These are phyloP conservation scores for Entomyzon cyanotis DNA, from an alignment of 2,113 vertebrate species.

Conservation along the genomic window DNA sequence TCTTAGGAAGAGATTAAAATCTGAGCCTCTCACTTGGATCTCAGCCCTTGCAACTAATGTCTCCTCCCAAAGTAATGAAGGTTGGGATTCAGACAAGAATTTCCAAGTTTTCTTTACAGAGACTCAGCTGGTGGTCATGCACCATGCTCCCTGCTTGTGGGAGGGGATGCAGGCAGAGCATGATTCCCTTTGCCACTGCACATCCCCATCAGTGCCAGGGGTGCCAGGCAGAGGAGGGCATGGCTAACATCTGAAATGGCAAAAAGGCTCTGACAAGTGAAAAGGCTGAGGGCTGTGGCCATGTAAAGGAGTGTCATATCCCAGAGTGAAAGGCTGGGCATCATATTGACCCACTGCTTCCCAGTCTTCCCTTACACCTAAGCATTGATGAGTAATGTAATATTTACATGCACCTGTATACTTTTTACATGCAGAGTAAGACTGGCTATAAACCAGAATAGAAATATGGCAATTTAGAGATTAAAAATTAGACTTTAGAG, in stretches of 20 bases:
- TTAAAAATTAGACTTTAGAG: not conserved
- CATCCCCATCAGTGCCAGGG: too few species aligned
- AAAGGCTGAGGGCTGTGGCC: not conserved
- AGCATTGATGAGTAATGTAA: not conserved
- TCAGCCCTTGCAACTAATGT: not conserved
- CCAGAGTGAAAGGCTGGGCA: not conserved
- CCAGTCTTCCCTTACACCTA: not conserved
- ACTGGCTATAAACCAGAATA: not conserved
- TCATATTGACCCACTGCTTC: not conserved
- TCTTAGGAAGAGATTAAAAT: slow-evolving; percentile 38
- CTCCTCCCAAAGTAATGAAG: not conserved
- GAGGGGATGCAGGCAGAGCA: not conserved
- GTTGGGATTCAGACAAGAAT: not conserved
- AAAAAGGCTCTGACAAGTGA: not conserved
- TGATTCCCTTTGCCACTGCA: not conserved
- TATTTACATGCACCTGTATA: not conserved
- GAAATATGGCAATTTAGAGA: not conserved
- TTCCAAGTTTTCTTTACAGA: not conserved
- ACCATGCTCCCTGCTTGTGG: fast-evolving
- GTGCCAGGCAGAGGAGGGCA: not conserved
- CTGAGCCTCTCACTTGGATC: not conserved
- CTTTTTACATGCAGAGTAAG: not conserved
- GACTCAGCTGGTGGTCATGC: fast-evolving
- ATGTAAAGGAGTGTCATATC: fast-evolving
- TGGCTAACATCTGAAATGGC: not conserved